Evolutionary conservation across 1,140 invertebrate species (phyloP), one percentile per base, ranked within the genome.

Genomic region (Drosophila nebulosa): DNA sequence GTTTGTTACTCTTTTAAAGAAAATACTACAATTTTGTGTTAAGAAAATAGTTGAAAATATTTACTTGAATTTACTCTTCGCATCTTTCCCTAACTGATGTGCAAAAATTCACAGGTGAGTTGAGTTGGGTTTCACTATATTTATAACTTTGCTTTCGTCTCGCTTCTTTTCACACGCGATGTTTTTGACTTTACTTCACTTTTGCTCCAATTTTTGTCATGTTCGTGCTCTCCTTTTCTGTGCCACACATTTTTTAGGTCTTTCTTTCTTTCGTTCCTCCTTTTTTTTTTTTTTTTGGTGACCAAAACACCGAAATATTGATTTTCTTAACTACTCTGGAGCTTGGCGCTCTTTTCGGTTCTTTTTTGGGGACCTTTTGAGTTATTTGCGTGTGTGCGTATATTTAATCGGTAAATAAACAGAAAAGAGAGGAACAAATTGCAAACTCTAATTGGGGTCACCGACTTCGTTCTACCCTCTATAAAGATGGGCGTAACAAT

Each of bases 261-360:
- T 53, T 51, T 53, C 57, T 69, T 56, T 72, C 72, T 42, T 55
- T 46, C 64, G n/a, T n/a, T n/a, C n/a, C n/a, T n/a, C n/a, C n/a
- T 60, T 73, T 69, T 56, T 69, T 74, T 42, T 58, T 39, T 66
- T 58, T 53, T 60, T 60, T 58, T 69, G 61, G 66, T 69, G 16
- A 77, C 55, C 65, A 79, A 78, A 79, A 75, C 73, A 75, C 73
- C 69, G 59, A 80, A 68, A 56, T 84, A 84, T 85, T 69, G 80
- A 85, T 85, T 85, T 85, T 84, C 58, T 69, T 77, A 51, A 10
- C n/a, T 18, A 30, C 16, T 60, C 30, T 57, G 67, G 14, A 56
- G 57, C 61, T 72, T 86, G 72, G 69, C 80, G 77, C 77, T 77
- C 53, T 79, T 85, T 84, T 77, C 51, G 76, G 79, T 84, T 76